Evolutionary conservation across 2,888 invertebrate species (phyloP).

Genomic region (Papilio protenor): DNA sequence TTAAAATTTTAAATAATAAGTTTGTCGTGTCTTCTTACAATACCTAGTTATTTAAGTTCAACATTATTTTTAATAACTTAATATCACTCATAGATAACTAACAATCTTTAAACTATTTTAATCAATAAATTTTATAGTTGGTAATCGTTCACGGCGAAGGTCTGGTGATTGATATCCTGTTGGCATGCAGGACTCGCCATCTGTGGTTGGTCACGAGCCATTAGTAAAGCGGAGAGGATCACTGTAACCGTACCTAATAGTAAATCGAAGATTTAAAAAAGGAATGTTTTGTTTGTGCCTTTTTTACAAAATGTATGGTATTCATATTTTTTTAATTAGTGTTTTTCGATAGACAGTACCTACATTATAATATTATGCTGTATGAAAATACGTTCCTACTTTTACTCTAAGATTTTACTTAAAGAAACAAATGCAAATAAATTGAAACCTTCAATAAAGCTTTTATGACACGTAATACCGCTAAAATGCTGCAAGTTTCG

Average conservation of each 20-base stretch:
- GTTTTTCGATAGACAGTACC: not conserved
- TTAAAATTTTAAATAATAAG: not conserved
- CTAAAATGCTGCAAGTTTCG: not conserved
- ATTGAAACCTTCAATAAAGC: not conserved
- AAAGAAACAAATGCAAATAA: conserved; percentile 2
- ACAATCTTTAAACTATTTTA: not conserved
- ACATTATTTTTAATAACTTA: not conserved
- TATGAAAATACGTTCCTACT: not conserved
- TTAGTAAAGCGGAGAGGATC: conserved; percentile 50
- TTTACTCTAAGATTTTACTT: not conserved
- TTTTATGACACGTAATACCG: conserved; percentile 9
- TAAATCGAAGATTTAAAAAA: conserved; percentile 20
- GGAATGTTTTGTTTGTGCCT: not conserved
- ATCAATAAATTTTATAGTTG: conserved; percentile 7
- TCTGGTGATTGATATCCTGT: conserved; percentile 59
- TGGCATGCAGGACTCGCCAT: conserved; percentile 56
- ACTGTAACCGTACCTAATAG: conserved; percentile 48
- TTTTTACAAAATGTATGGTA: not conserved
- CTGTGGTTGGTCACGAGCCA: conserved; percentile 57
- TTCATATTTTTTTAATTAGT: not conserved
- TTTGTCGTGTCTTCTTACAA: not conserved
- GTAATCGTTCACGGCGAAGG: conserved; percentile 11
- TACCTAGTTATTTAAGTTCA: not conserved
- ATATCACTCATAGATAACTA: not conserved
- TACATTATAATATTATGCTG: not conserved